Percentiles rank a stretch among this genome's conserved stretches.
Evolutionary conservation across 2,797 vertebrate genomes (phyloP).

Genomic region (Protonibea diacanthus): DNA sequence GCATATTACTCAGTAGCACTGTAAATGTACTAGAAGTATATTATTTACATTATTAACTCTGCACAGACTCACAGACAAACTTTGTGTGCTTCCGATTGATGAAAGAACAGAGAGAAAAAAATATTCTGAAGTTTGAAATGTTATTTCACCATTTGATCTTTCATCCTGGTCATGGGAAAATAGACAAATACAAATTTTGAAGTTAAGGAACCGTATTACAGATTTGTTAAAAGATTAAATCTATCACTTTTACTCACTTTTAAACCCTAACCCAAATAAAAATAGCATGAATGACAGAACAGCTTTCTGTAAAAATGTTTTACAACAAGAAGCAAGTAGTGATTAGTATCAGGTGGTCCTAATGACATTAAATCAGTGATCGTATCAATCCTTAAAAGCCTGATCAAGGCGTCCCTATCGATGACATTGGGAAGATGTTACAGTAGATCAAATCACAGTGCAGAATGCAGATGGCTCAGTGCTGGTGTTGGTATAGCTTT

Average conservation of each 20-base stretch:
- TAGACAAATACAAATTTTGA: not conserved
- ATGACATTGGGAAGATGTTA: slow-evolving; percentile 17
- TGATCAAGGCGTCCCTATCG: slow-evolving; percentile 31
- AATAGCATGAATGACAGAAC: not conserved
- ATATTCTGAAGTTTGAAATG: not conserved
- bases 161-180: not conserved
- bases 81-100: not conserved
- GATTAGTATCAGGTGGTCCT: slow-evolving; percentile 28
- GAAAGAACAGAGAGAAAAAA: not conserved
- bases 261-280: not conserved
- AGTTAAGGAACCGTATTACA: not conserved
- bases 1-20: not conserved
- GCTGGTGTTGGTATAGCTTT: slow-evolving; percentile 4
- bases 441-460: slow-evolving; percentile 12
- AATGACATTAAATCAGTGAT: slow-evolving; percentile 49
- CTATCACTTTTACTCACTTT: not conserved
- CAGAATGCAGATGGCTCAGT: slow-evolving; percentile 18
- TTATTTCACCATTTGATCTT: not conserved
- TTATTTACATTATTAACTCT: not conserved
- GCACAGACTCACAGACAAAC: too few species aligned
- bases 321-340: slow-evolving; percentile 4
- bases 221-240: not conserved
- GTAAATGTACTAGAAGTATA: not conserved
- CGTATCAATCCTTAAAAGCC: slow-evolving; percentile 42
- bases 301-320: slow-evolving; percentile 17